Evolutionary conservation across 1,140 invertebrate genomes (phyloP).

Genomic region (Telenomus remus): DNA sequence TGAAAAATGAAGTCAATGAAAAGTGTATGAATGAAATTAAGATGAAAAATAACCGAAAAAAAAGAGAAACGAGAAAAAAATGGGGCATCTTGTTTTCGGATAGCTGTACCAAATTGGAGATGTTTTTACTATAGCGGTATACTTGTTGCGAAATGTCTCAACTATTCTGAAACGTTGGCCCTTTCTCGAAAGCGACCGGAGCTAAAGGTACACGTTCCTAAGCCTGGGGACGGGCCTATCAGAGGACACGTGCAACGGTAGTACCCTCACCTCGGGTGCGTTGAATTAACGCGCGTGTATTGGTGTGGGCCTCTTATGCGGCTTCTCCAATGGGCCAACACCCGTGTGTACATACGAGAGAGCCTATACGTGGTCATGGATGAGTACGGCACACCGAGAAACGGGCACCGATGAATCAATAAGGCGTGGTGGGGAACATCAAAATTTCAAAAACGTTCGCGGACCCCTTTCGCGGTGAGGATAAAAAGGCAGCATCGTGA

Average conservation of each 20-base stretch:
- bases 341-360: slow-evolving; percentile 57
- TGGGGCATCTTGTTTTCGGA: slow-evolving; percentile 26
- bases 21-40: background rate
- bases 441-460: slow-evolving; percentile 77
- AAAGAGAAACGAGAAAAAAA: slow-evolving; percentile 34
- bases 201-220: slow-evolving; percentile 49
- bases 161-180: slow-evolving; percentile 54
- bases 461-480: slow-evolving; percentile 75
- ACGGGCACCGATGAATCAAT: slow-evolving; percentile 68
- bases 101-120: slow-evolving; percentile 45
- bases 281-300: slow-evolving; percentile 52
- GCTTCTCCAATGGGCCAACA: slow-evolving; percentile 56
- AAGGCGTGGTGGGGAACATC: slow-evolving; percentile 82
- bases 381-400: slow-evolving; percentile 58
- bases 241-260: slow-evolving; percentile 50
- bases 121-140: slow-evolving; percentile 48
- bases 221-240: slow-evolving; percentile 52
- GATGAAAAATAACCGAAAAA: slow-evolving; percentile 8
- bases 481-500: slow-evolving; percentile 76
- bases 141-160: slow-evolving; percentile 43
- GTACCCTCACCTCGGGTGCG: slow-evolving; percentile 51
- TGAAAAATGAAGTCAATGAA: background rate
- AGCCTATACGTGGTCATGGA: slow-evolving; percentile 55
- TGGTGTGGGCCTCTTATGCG: slow-evolving; percentile 53
- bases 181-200: slow-evolving; percentile 56